These are phyloP conservation scores for Grammomys dolichurus DNA, from an alignment of 2,113 vertebrate species.

Conservation along the genomic window DNA sequence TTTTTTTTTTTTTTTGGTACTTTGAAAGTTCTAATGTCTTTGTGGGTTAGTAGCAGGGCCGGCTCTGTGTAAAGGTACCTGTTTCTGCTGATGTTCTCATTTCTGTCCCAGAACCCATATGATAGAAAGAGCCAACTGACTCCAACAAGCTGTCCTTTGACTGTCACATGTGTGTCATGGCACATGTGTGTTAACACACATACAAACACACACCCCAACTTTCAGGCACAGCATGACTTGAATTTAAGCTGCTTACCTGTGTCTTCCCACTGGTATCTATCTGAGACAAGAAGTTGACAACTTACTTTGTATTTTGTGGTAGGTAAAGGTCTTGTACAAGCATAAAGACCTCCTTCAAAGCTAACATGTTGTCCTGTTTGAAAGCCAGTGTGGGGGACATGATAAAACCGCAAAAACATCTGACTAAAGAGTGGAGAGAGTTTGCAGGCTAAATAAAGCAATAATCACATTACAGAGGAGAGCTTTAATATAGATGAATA, in stretches of 20 bases:
- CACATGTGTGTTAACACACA: neutral
- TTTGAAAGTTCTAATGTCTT: neutral
- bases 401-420: neutral
- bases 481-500: neutral
- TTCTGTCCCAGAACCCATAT: neutral
- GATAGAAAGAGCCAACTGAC: neutral
- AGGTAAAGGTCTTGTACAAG: neutral
- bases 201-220: neutral
- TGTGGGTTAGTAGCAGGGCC: neutral
- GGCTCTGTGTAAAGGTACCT: too few species aligned
- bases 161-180: neutral
- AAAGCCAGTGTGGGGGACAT: neutral
- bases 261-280: neutral
- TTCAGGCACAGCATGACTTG: neutral
- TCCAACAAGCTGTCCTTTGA: neutral
- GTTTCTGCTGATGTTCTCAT: neutral
- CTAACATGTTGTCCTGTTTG: slow-evolving; percentile 44
- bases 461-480: neutral
- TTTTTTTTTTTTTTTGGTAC: neutral
- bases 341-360: neutral
- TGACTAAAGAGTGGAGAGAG: neutral
- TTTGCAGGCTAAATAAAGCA: slow-evolving; percentile 37
- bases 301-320: slow-evolving; percentile 36
- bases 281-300: neutral
- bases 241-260: neutral